These are phyloP conservation scores for Acromyrmex heyeri DNA, from an alignment of 1,140 invertebrate species.

Conservation along the genomic window DNA sequence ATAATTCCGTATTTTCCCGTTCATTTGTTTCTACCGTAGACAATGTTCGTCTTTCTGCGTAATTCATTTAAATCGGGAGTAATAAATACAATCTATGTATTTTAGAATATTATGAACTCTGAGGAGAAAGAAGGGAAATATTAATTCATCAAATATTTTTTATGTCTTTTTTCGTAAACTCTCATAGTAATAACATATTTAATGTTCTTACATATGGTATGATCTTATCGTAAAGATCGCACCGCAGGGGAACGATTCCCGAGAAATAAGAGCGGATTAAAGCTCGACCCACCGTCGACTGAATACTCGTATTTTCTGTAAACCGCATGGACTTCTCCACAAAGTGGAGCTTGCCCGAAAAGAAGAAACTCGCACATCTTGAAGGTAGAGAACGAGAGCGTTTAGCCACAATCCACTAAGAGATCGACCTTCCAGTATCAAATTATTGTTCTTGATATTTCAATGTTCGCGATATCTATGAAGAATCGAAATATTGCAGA, in stretches of 20 bases:
- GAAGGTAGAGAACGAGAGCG: background rate
- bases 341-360: constrained; percentile 1
- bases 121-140: background rate
- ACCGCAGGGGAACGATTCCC: constrained; percentile 49
- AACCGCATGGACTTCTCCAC: constrained; percentile 39
- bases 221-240: constrained; percentile 60
- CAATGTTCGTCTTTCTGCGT: background rate
- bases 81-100: constrained; percentile 10
- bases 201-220: constrained; percentile 42
- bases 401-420: background rate
- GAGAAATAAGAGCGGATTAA: constrained; percentile 66
- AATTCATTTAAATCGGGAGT: background rate
- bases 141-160: constrained; percentile 12
- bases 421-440: background rate
- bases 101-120: constrained; percentile 49
- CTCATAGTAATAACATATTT: constrained; percentile 24
- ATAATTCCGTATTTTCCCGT: background rate
- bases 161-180: constrained; percentile 31
- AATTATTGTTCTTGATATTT: constrained; percentile 45
- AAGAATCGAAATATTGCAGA: background rate
- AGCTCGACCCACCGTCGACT: constrained; percentile 43
- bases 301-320: constrained; percentile 60
- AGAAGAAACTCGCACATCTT: constrained; percentile 19
- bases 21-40: background rate
- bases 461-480: background rate